A percentile compares a stretch with the other conserved stretches of the same genome.
These are phyloP conservation scores for Corythaeola cristata DNA, from an alignment of 2,113 vertebrate species.

Conservation along the genomic window DNA sequence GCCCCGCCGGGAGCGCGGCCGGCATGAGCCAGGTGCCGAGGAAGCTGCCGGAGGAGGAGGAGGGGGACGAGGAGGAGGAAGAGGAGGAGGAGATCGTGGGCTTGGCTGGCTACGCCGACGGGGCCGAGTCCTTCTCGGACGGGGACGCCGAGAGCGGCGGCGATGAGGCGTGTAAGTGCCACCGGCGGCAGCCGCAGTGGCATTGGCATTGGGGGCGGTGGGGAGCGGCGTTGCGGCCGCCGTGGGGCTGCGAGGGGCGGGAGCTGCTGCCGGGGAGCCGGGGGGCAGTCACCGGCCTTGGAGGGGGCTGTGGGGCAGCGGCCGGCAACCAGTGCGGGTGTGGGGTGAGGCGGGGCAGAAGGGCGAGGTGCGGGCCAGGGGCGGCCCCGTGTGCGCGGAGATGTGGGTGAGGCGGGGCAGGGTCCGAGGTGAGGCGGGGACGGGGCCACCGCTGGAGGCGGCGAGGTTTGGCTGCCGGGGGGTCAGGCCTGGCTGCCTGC, in stretches of 20 bases:
- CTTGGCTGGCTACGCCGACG: constrained; percentile 71
- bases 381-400: background rate
- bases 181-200: background rate
- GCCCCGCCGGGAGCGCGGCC: background rate
- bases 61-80: constrained; percentile 66
- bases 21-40: constrained; percentile 76
- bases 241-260: too few relatives aligned
- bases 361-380: background rate
- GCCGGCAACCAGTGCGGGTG: too few relatives aligned
- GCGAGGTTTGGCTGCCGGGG: background rate
- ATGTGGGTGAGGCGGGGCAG: background rate
- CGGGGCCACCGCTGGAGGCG: background rate
- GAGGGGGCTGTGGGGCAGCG: background rate
- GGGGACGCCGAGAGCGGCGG: constrained; percentile 72
- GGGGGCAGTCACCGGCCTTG: background rate
- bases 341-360: background rate
- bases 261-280: background rate
- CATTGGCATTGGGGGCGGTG: background rate
- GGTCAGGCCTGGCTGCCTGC: background rate
- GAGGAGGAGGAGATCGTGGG: constrained; percentile 76
- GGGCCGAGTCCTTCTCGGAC: constrained; percentile 71
- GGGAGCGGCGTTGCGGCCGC: background rate
- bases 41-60: constrained; percentile 55
- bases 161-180: constrained; percentile 75
- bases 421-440: background rate